Base-by-base conservation (phyloP, 2,888 invertebrate species). In the Lasioglossum zephyrum region DNA sequence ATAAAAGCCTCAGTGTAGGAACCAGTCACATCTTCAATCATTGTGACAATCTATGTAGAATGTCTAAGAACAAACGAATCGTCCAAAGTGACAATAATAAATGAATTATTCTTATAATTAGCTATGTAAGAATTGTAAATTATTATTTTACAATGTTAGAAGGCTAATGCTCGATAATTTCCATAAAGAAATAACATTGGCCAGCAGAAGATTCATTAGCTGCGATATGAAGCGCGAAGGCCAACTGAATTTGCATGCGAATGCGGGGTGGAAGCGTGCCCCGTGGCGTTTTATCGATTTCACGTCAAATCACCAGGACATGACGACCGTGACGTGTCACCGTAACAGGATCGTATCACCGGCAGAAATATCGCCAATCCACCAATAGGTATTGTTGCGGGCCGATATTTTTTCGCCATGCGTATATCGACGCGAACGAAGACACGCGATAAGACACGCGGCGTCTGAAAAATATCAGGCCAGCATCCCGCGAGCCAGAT, bases 391-490 rank as follows among this genome's bases (percentile, higher is more conserved):
- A 88, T 89, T 85, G 86, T 86, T 79, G 89, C 78, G 74, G 82
- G 75, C 84, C 83, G 77, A 85, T 85, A 85, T 88, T 88, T 90
- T 91, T 89, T 90, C 82, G 70, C 77, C 79, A 74, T 76, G 69
- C 39, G 36, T 63, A 78, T 85, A 87, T 85, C 69, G 81, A 76
- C 31, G 44, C 47, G 73, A 73, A 82, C 80, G 76, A 80, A 87
- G 89, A 85, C 53, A 31, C 73, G 57, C 84, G 74, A 69, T 86
- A 91, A 91, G 91, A 89, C 87, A 91, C 86, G 85, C 80, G 82
- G 82, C 90, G 90, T 93, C 92, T 93, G 92, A 92, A 93, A 93
- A 92, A 89, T 92, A 94, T 81, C 93, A 93, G 93, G 94, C 90
- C 90, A 93, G 85, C 91, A 94, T 93, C 87, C 90, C 79, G 83